Conservation (phyloP, 2,113 vertebrate species). For the Salvelinus alpinus region DNA sequence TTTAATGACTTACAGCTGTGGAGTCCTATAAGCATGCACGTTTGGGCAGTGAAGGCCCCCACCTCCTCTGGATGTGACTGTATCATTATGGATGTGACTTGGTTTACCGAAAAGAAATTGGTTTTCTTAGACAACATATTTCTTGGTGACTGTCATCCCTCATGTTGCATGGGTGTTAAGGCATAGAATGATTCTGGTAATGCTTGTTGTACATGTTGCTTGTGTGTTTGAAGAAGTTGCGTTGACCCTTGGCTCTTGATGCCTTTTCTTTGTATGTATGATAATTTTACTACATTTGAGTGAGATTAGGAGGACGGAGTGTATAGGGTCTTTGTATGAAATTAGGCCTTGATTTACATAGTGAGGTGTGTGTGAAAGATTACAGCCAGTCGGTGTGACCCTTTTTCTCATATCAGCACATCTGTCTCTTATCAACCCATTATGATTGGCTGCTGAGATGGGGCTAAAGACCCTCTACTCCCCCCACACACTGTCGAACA, state of each 20-base stretch:
- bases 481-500: neutral
- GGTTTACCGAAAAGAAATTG: no score
- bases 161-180: neutral
- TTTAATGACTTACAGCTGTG: neutral
- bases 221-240: neutral
- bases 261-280: no score
- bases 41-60: neutral
- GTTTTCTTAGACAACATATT: neutral
- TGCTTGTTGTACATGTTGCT: neutral
- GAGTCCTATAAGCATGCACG: neutral
- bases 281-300: no score
- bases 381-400: constrained; percentile 5
- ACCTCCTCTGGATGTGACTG: neutral
- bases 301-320: no score
- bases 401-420: constrained; percentile 22
- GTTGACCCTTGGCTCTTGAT: no score
- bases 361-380: neutral
- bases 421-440: constrained; percentile 51
- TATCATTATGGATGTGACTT: no score
- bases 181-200: neutral
- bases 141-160: neutral
- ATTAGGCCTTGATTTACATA: no score
- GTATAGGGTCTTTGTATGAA: neutral
- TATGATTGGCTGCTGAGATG: constrained; percentile 36
- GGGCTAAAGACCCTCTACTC: constrained; percentile 44